These are phyloP conservation scores for Drosophila orena DNA, from an alignment of 1,140 invertebrate genomes.

Conservation along the genomic window DNA sequence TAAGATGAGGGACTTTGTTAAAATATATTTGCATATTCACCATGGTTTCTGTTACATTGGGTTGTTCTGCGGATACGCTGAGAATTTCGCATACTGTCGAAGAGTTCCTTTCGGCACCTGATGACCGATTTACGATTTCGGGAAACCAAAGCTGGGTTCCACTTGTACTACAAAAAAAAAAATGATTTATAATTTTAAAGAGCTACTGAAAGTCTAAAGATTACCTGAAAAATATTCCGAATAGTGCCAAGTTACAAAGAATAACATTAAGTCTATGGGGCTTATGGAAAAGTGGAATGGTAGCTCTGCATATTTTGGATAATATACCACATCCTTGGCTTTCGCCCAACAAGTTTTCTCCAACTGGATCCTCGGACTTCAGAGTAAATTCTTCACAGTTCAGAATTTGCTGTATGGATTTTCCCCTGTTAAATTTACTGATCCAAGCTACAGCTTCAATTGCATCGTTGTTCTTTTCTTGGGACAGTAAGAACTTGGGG, in stretches of 20 bases:
- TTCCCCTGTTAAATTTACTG: conserved; percentile 85
- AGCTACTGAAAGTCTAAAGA: not conserved
- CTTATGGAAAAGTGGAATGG: conserved; percentile 76
- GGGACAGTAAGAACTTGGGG: conserved; percentile 87
- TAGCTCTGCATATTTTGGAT: conserved; percentile 68
- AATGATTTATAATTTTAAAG: too few species aligned
- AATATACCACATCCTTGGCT: conserved; percentile 65
- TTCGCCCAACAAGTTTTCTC: conserved; percentile 50
- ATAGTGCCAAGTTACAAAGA: conserved; percentile 68
- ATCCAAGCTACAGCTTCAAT: conserved; percentile 86
- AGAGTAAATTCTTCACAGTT: conserved; percentile 49
- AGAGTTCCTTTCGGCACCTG: conserved; percentile 39
- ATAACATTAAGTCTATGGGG: conserved; percentile 78
- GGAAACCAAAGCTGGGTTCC: conserved; percentile 85
- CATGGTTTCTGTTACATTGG: conserved; percentile 11
- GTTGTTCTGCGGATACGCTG: conserved; percentile 24
- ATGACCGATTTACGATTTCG: conserved; percentile 84
- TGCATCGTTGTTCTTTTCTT: conserved; percentile 85
- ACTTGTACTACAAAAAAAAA: conserved; percentile 54
- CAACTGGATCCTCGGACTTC: conserved; percentile 52
- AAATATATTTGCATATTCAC: conserved; percentile 20
- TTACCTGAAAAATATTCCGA: conserved; percentile 82
- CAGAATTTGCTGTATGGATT: conserved; percentile 50
- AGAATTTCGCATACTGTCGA: conserved; percentile 72
- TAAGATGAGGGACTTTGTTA: not conserved